phyloP scores from a whole-genome alignment of 2,113 vertebrate species.

The Morone saxatilis region DNA sequence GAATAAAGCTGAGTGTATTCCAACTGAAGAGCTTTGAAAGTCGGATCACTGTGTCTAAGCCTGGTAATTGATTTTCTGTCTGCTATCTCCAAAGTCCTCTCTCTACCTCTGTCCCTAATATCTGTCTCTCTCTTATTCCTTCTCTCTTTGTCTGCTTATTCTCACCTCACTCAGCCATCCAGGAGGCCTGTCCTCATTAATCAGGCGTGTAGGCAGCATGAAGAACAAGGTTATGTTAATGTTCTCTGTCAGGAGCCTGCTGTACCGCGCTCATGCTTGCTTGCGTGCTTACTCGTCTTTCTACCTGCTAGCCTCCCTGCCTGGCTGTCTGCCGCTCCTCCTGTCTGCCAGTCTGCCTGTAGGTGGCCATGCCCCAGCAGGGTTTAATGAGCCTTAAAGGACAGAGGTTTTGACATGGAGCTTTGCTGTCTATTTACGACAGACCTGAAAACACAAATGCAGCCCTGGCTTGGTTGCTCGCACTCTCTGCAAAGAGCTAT shows the following conservation, averaged over 20 bases:
- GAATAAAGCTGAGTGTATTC: conserved; percentile 26
- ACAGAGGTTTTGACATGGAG: conserved; percentile 55
- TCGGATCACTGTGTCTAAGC: conserved; percentile 46
- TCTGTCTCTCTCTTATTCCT: conserved; percentile 25
- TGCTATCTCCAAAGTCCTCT: conserved; percentile 38
- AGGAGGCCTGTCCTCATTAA: conserved; percentile 60
- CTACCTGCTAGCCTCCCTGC: conserved; percentile 37
- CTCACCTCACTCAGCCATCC: conserved; percentile 49
- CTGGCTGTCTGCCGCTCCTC: conserved; percentile 27
- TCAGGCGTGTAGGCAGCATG: conserved; percentile 60
- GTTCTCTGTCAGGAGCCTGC: conserved; percentile 52
- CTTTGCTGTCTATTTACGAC: conserved; percentile 47
- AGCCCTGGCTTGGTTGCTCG: conserved; percentile 19
- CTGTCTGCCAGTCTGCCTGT: conserved; percentile 48
- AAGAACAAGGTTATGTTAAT: conserved; percentile 57
- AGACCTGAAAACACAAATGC: conserved; percentile 20
- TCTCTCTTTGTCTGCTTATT: conserved; percentile 31
- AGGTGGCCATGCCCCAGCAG: conserved; percentile 59
- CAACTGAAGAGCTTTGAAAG: conserved; percentile 51
- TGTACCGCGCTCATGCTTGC: conserved; percentile 49
- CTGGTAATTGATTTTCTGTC: conserved; percentile 69
- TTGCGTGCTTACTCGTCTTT: conserved; percentile 45
- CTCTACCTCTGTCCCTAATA: conserved; percentile 21
- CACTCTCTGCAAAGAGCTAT: not conserved
- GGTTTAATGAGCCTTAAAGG: conserved; percentile 79